Conservation (phyloP, 2,113 vertebrate genomes). For the Percopsis transmontana region DNA sequence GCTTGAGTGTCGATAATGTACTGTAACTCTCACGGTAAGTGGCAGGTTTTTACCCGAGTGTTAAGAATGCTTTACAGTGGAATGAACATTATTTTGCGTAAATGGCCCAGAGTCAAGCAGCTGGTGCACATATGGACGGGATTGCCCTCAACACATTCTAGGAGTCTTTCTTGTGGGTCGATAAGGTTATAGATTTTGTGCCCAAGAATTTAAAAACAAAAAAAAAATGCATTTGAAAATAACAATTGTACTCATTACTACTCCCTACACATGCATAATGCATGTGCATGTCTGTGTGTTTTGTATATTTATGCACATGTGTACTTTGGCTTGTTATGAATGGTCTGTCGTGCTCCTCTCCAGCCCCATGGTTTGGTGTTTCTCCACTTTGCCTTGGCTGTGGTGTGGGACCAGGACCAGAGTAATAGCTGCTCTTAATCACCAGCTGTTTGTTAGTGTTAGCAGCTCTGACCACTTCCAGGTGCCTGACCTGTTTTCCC, state of each 20-base stretch:
- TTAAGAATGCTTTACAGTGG: conserved; percentile 5
- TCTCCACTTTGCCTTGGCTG: conserved; percentile 38
- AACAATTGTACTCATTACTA: background rate
- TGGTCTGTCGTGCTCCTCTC: background rate
- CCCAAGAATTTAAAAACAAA: background rate
- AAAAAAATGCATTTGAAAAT: background rate
- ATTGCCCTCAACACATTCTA: background rate
- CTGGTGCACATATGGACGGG: conserved; percentile 5
- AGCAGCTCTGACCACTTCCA: conserved; percentile 71
- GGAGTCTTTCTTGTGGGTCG: background rate
- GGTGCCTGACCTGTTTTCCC: conserved; percentile 69
- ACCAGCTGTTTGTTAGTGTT: conserved; percentile 63
- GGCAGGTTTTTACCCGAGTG: background rate
- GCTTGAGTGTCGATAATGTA: conserved; percentile 5
- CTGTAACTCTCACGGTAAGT: conserved; percentile 6
- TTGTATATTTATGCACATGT: too few species aligned
- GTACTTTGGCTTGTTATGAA: too few species aligned
- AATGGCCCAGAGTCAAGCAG: conserved; percentile 17
- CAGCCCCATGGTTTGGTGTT: conserved; percentile 11
- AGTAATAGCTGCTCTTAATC: conserved; percentile 67
- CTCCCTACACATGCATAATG: too few species aligned
- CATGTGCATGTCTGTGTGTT: too few species aligned
- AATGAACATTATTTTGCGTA: conserved; percentile 11
- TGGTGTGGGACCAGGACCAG: conserved; percentile 47
- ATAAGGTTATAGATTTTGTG: too few species aligned